Evolutionary conservation across 1,140 invertebrate genomes (phyloP), one percentile per base, ranked within the genome.

Genomic region (Drosophila prosaltans): DNA sequence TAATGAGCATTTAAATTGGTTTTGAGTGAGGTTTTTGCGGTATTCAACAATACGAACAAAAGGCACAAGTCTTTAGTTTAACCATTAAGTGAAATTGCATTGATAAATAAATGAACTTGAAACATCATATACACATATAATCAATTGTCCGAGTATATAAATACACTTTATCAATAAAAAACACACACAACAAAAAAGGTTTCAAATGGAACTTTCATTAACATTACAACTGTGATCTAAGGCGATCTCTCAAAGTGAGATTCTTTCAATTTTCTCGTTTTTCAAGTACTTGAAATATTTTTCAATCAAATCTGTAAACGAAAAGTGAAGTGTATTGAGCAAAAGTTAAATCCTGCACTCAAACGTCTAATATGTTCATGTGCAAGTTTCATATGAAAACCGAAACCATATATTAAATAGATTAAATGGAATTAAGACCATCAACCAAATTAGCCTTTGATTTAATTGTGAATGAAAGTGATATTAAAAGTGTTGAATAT

Each of bases 1-100:
- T 89, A 88, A 88, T 83, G 80, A 88, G 84, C 83, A 88, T 89
- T 88, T 88, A 89, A 88, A 88, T 88, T 88, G 83, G 80, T 88
- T 89, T 69, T 83, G 84, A 88, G 80, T 89, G 84, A 54, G 73
- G 72, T 61, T 73, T 88, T 74, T 89, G 83, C 80, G 84, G 80
- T 83, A 69, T 57, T 45, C 71, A 51, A 69, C 74, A 71, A 88
- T 77, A 26, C 77, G 80, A 82, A 81, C 82, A 86, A 88, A 85
- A 83, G 83, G 75, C 69, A 74, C 45, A 51, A 51, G 45, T 39
- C 62, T 62, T 65, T 51, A 60, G 45, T 64, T 80, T 40, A 62
- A 84, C 55, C 62, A 65, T 72, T 30, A 62, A 83, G 76, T 80
- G 69, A 58, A 79, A 65, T 58, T 69, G 64, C 69, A 78, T 81